Percentiles rank a stretch among this genome's conserved stretches.
Conservation (phyloP, 2,113 vertebrate species). For the Athene cunicularia region DNA sequence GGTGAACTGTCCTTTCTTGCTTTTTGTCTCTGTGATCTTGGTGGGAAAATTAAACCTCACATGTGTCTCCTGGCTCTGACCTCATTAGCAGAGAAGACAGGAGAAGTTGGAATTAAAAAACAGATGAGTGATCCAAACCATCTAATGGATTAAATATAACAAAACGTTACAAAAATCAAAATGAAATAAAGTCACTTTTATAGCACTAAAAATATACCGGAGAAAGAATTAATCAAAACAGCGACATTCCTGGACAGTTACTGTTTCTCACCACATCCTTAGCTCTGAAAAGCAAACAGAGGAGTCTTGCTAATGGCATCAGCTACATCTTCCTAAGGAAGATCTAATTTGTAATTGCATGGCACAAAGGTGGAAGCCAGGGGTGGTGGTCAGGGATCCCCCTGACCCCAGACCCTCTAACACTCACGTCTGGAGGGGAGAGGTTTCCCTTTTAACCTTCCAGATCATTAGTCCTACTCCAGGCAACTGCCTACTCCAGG, state of each 20-base stretch:
- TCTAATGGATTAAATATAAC: not conserved
- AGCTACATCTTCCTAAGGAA: not conserved
- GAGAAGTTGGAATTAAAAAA: not conserved
- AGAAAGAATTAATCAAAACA: not conserved
- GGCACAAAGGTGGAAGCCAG: not conserved
- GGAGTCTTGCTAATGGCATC: not conserved
- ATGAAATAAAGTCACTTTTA: not conserved
- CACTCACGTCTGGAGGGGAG: not conserved
- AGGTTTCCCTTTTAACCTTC: not conserved
- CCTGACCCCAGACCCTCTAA: not conserved
- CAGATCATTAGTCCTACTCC: not conserved
- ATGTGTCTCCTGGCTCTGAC: not conserved
- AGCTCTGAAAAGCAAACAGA: not conserved
- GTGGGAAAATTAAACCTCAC: not conserved
- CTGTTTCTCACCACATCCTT: not conserved
- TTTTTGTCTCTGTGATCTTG: not conserved
- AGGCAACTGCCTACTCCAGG: not conserved
- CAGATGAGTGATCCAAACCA: not conserved
- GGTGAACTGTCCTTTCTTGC: not conserved
- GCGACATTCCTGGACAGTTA: not conserved
- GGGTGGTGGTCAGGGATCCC: not conserved
- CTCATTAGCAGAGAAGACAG: not conserved
- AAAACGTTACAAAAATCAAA: not conserved
- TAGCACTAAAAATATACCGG: not conserved
- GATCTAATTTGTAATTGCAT: not conserved